phyloP scores from a whole-genome alignment of 2,113 vertebrate species.

The Sardina pilchardus region DNA sequence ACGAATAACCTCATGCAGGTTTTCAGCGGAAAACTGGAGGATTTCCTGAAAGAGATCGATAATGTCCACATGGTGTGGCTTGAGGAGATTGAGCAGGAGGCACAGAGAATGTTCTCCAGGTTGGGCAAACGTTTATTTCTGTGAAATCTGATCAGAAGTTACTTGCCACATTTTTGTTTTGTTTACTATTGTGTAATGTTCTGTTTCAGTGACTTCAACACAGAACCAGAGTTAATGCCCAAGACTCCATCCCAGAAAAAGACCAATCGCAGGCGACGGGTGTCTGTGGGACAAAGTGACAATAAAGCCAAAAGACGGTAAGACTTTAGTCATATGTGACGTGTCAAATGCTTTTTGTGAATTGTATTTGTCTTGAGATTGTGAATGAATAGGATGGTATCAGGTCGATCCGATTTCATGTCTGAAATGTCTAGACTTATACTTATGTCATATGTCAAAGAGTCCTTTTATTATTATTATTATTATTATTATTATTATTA shows the following conservation, averaged over 20 bases:
- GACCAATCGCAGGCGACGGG: conserved; percentile 77
- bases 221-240: conserved; percentile 89
- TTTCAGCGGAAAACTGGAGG: conserved; percentile 72
- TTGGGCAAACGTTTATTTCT: conserved; percentile 41
- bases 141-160: neutral
- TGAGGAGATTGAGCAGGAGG: conserved; percentile 85
- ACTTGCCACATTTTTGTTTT: neutral
- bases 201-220: conserved; percentile 75
- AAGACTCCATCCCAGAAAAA: conserved; percentile 95
- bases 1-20: conserved; percentile 67
- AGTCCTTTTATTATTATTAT: no score
- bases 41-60: conserved; percentile 74
- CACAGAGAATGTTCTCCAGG: conserved; percentile 84
- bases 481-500: no score
- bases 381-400: neutral
- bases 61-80: conserved; percentile 87
- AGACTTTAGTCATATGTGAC: conserved; percentile 1
- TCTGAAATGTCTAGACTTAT: no score
- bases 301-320: conserved; percentile 76
- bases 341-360: no score
- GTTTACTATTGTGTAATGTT: neutral
- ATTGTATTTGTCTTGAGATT: neutral
- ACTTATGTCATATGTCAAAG: no score
- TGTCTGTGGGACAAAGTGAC: conserved; percentile 71
- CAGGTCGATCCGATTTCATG: no score